phyloP scores from a whole-genome alignment of 1,140 invertebrate genomes.

The Wasmannia auropunctata region DNA sequence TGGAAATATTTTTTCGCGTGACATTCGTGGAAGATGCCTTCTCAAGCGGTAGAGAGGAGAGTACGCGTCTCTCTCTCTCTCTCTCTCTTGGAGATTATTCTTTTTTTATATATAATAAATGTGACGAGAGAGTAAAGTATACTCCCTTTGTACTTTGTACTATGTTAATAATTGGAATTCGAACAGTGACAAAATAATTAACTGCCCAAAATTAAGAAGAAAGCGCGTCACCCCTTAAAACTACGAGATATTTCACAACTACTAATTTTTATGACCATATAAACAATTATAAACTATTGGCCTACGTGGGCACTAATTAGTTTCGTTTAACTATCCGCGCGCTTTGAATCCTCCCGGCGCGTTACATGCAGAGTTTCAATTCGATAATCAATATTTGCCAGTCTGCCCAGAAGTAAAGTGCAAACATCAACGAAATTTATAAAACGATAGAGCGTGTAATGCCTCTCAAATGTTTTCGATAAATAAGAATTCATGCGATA shows the following conservation, averaged over 20 bases:
- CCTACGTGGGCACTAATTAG: constrained; percentile 6
- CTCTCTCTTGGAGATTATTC: not conserved
- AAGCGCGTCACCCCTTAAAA: not conserved
- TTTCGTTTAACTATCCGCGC: not conserved
- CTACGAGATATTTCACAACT: not conserved
- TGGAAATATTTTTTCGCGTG: not conserved
- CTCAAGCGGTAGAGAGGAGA: not conserved
- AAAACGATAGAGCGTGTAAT: constrained; percentile 1
- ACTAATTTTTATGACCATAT: not conserved
- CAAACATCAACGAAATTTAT: constrained; percentile 5
- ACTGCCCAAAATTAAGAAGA: not conserved
- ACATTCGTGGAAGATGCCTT: not conserved
- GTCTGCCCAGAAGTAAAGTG: not conserved
- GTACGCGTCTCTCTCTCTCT: not conserved
- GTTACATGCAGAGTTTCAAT: not conserved
- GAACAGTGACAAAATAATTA: not conserved
- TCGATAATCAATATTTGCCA: constrained; percentile 27
- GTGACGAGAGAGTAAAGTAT: not conserved
- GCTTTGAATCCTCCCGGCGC: not conserved
- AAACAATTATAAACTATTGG: not conserved
- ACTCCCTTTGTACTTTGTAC: too few species aligned
- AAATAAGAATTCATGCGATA: not conserved
- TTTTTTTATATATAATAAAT: not conserved
- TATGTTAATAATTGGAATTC: not conserved
- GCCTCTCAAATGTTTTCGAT: not conserved